phyloP scores from a whole-genome alignment of 2,113 vertebrate species.

The Pluvialis apricaria region DNA sequence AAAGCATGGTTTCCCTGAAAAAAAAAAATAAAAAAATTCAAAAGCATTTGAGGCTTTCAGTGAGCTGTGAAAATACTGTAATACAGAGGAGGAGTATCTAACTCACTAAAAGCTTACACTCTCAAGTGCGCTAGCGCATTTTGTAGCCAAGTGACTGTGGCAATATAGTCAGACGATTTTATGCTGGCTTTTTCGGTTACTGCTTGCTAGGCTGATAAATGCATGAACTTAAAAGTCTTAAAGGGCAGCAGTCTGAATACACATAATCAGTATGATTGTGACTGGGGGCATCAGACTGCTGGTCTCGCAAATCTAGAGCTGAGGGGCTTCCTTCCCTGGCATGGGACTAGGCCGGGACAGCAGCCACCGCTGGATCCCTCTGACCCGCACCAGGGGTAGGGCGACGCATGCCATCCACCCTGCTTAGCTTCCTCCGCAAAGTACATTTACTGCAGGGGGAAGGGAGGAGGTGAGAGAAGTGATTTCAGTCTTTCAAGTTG shows the following conservation, averaged over 20 bases:
- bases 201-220: neutral
- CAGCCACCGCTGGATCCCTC: neutral
- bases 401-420: neutral
- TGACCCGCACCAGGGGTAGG: neutral
- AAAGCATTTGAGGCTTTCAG: neutral
- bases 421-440: neutral
- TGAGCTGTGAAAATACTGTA: neutral
- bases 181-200: neutral
- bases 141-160: neutral
- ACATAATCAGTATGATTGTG: neutral
- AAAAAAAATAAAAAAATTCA: neutral
- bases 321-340: neutral
- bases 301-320: neutral
- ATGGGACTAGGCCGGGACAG: too few species aligned
- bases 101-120: neutral
- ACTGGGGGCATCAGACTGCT: neutral
- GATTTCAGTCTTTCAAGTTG: neutral
- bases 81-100: neutral
- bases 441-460: too few species aligned
- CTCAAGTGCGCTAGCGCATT: neutral
- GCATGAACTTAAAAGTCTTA: neutral
- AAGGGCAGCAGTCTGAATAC: neutral
- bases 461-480: neutral
- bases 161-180: neutral
- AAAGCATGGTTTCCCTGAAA: neutral